Conservation (phyloP, 2,797 vertebrate species). For the Pelobates cultripes region DNA sequence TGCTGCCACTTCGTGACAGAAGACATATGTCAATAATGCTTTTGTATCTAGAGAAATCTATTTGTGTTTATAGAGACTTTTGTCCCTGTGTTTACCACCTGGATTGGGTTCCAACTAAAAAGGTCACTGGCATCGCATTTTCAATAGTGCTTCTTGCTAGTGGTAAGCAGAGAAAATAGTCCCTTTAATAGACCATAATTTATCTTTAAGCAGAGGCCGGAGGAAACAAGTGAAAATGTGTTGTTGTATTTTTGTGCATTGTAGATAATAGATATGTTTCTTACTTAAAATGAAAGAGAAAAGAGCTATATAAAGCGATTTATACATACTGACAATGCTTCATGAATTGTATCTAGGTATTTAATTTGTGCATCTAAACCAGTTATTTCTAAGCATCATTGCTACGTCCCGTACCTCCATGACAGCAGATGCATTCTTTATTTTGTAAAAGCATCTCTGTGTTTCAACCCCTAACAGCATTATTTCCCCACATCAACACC, state of each 20-base stretch:
- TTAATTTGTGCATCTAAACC: not conserved
- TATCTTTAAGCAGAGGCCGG: constrained; percentile 5
- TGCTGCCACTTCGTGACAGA: not conserved
- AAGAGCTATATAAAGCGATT: not conserved
- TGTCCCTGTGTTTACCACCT: constrained; percentile 19
- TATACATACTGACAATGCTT: constrained; percentile 18
- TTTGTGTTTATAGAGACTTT: constrained; percentile 31
- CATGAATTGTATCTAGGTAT: not conserved
- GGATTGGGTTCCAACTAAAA: constrained; percentile 6
- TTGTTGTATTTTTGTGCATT: constrained; percentile 13
- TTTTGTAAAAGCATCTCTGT: not conserved
- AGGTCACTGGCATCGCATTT: constrained; percentile 23
- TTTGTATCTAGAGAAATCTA: constrained; percentile 9
- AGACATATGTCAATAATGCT: constrained; percentile 22
- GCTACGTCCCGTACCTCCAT: not conserved
- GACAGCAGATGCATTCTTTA: not conserved
- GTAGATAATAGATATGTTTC: constrained; percentile 24
- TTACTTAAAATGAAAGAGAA: constrained; percentile 2
- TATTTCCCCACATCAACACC: not conserved
- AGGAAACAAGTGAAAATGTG: constrained; percentile 18
- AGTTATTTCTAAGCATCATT: not conserved
- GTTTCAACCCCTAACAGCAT: not conserved
- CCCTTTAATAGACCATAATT: constrained; percentile 2
- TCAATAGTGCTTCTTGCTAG: constrained; percentile 7
- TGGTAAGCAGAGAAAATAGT: not conserved